Base-by-base conservation (phyloP, 2,888 invertebrate species). In the Orthosia gothica region DNA sequence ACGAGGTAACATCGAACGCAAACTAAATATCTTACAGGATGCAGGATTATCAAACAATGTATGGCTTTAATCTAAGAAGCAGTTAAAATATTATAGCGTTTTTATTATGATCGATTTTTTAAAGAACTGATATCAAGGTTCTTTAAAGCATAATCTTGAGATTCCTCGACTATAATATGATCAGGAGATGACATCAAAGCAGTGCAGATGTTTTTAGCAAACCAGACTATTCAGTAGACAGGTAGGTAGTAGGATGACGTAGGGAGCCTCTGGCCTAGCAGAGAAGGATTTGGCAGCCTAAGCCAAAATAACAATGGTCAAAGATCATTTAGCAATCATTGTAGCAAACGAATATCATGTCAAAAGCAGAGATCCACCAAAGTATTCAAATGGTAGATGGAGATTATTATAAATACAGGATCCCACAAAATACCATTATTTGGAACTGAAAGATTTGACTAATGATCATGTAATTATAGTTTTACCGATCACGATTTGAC, bases 1-100 rank as follows among this genome's bases (percentile, higher is more conserved):
- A 96, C 89, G 95, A 93, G 91, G 92, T 92, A 89, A 90, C 93
- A 95, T 95, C 94, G 96, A 95, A 94, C 91, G 88, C 82, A 90
- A 90, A 90, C 79, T 85, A 92, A 93, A 92, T 92, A 91, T 89
- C 82, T 85, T 85, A 92, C 95, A 94, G 94, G 94, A 93, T 94
- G 92, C 93, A 92, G 93, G 93, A 92, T 91, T 89, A 91, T 82
- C 82, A 90, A 93, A 94, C 93, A 93, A 93, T 93, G 88, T 94
- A 91, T 91, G 91, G 91, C 89, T 89, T 90, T 89, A 91, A 90
- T 89, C 88, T 87, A 79, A 76, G 80, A 70, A 67, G 82, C 82
- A 81, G 83, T 87, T 82, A 84, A 87, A 87, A 77, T 62, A 77
- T 83, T 74, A 79, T 76, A 74, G 74, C 80, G 81, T 83, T 80